Evolutionary conservation across 2,113 vertebrate species (phyloP).

Genomic region (Rhabdornis inornatus): DNA sequence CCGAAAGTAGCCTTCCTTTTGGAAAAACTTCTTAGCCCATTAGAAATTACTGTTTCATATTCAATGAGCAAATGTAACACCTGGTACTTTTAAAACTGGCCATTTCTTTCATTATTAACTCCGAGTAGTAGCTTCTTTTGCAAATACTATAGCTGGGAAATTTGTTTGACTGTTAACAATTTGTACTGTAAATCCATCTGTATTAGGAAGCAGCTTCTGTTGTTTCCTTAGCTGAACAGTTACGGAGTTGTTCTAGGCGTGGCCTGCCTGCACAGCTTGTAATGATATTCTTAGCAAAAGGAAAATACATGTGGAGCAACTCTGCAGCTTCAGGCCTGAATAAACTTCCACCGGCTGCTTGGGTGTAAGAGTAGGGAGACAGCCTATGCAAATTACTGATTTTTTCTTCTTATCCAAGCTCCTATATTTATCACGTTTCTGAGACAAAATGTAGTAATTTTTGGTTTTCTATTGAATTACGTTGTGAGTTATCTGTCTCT

Average conservation of each 20-base stretch:
- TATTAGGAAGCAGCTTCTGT: not conserved
- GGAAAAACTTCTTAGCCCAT: not conserved
- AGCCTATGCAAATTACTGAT: not conserved
- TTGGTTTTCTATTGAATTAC: not conserved
- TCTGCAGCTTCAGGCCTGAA: not conserved
- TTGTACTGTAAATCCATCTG: not conserved
- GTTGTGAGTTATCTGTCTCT: not conserved
- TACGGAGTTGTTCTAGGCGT: not conserved
- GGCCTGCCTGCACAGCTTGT: not conserved
- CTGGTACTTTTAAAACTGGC: not conserved
- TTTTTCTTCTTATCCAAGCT: not conserved
- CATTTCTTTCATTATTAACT: not conserved
- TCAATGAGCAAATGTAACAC: not conserved
- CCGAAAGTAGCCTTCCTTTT: not conserved
- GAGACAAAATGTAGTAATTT: not conserved
- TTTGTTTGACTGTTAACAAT: not conserved
- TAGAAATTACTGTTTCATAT: not conserved
- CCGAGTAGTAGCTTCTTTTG: not conserved
- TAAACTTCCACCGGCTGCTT: not conserved
- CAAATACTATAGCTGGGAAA: not conserved
- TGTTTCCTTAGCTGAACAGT: not conserved
- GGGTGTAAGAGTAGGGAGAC: not conserved
- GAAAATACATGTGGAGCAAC: not conserved
- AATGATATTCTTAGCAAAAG: not conserved
- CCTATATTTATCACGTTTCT: not conserved